Evolutionary conservation across 2,888 invertebrate genomes (phyloP).

Genomic region (Caenorhabditis angaria): DNA sequence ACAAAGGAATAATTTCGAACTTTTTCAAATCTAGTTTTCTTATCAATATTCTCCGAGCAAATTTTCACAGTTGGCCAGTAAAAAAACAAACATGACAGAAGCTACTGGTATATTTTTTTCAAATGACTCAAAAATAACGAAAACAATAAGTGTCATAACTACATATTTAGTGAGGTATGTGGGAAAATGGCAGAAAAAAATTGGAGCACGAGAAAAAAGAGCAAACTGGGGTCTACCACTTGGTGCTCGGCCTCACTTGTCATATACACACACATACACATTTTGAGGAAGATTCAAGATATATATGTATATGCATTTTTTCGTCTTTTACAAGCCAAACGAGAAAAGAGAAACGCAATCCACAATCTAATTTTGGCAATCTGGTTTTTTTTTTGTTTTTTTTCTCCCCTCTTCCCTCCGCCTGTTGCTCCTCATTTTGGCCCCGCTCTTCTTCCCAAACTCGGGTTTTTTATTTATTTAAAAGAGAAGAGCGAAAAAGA

Average conservation of each 20-base stretch:
- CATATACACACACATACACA: background rate
- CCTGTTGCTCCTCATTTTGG: background rate
- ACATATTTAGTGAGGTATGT: too few species aligned
- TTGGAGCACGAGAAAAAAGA: background rate
- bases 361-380: slow-evolving; percentile 1
- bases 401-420: background rate
- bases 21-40: too few species aligned
- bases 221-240: background rate
- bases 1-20: too few species aligned
- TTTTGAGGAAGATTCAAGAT: background rate
- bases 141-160: too few species aligned
- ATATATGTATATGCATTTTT: background rate
- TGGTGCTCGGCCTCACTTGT: background rate
- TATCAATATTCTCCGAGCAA: too few species aligned
- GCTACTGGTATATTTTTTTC: too few species aligned
- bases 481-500: background rate
- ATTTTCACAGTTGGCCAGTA: too few species aligned
- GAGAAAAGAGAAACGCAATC: background rate
- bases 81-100: too few species aligned
- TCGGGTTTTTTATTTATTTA: background rate
- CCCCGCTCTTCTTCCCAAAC: background rate
- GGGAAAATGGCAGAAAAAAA: background rate
- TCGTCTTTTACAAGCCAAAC: background rate
- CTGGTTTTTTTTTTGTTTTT: background rate
- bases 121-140: too few species aligned